phyloP scores from a whole-genome alignment of 1,140 invertebrate genomes.

The Hypsibius dujardini region DNA sequence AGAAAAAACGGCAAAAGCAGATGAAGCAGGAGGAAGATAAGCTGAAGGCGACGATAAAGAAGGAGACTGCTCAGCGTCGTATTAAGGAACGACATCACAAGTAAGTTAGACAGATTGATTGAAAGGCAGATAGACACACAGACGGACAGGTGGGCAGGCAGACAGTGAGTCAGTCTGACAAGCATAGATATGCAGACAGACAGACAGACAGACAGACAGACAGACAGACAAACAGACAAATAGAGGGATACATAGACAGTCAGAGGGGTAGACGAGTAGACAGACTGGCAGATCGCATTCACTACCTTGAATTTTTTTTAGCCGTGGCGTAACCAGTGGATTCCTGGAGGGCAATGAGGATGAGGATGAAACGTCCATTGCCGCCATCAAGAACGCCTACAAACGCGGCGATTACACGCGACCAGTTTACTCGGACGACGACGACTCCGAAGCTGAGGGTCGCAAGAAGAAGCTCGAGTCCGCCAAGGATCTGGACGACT shows the following conservation, averaged over 20 bases:
- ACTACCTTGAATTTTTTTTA: background rate
- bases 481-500: conserved; percentile 52
- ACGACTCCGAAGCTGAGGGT: conserved; percentile 61
- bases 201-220: too few relatives aligned
- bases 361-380: conserved; percentile 71
- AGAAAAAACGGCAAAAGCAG: conserved; percentile 68
- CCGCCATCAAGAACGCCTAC: conserved; percentile 85
- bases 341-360: conserved; percentile 54
- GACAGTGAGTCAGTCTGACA: too few relatives aligned
- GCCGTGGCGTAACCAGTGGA: background rate
- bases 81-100: conserved; percentile 38
- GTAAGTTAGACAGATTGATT: background rate
- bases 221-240: background rate
- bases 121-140: too few relatives aligned
- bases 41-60: conserved; percentile 60
- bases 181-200: too few relatives aligned
- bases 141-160: too few relatives aligned
- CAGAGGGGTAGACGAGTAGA: conserved; percentile 20
- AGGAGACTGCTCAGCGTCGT: conserved; percentile 45
- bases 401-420: conserved; percentile 44
- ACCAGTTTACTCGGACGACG: conserved; percentile 72
- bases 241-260: background rate
- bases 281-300: too few relatives aligned
- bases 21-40: conserved; percentile 92
- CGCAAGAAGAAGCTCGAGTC: conserved; percentile 54